Conservation (phyloP, 2,113 vertebrate species). For the Apteryx mantelli region DNA sequence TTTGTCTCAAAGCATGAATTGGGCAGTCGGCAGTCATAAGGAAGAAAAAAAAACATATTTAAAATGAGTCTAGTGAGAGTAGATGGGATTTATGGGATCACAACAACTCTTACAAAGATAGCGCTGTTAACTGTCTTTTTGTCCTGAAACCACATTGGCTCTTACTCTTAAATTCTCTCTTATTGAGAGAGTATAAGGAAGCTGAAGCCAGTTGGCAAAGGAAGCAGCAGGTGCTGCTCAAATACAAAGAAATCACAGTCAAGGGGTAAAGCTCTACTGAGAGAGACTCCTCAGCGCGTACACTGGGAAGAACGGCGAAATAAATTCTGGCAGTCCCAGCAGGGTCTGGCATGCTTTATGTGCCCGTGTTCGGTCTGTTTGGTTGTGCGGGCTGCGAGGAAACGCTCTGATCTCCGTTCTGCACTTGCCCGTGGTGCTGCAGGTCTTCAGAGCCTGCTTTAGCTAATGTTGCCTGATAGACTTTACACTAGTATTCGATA, state of each 20-base stretch:
- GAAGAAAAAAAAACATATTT: neutral
- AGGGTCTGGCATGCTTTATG: neutral
- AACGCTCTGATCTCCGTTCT: accelerated
- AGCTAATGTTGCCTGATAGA: neutral
- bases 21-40: neutral
- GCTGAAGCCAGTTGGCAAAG: neutral
- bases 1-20: neutral
- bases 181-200: neutral
- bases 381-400: neutral
- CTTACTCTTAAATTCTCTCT: too few species aligned
- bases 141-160: neutral
- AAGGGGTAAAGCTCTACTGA: neutral
- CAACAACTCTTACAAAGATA: neutral
- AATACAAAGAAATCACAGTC: neutral
- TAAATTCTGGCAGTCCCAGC: neutral
- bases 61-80: neutral
- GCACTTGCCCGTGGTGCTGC: neutral
- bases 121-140: neutral
- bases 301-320: neutral
- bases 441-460: neutral
- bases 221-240: neutral
- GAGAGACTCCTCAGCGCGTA: neutral
- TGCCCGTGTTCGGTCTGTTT: neutral
- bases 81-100: neutral
- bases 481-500: neutral